Evolutionary conservation across 2,797 vertebrate genomes (phyloP).

Genomic region (Rallus crepitans): DNA sequence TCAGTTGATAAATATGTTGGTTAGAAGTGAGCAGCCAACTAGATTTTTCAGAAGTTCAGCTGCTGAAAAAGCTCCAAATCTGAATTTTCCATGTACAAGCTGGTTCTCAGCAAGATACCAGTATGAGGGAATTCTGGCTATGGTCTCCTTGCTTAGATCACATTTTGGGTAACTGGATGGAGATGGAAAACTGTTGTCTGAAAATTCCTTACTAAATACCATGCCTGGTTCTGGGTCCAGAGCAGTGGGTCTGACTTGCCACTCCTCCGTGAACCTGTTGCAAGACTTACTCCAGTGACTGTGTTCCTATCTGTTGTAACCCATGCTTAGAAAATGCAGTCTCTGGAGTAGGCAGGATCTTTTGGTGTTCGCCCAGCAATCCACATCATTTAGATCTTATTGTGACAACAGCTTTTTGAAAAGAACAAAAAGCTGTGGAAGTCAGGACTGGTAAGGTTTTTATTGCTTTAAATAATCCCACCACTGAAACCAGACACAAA

Average conservation of each 20-base stretch:
- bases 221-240: background rate
- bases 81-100: background rate
- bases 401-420: background rate
- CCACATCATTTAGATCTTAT: accelerated
- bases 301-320: background rate
- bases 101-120: background rate
- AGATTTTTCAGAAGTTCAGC: background rate
- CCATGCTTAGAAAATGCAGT: accelerated
- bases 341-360: too few species aligned
- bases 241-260: background rate
- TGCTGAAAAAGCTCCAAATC: background rate
- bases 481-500: background rate
- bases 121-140: background rate
- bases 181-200: background rate
- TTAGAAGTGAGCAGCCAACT: background rate
- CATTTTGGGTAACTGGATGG: background rate
- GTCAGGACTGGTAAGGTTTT: background rate
- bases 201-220: background rate
- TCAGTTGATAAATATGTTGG: background rate
- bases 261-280: background rate
- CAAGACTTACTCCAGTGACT: background rate
- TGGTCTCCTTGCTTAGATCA: background rate
- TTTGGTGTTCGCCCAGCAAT: background rate
- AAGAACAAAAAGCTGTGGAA: background rate
- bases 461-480: background rate